phyloP scores from a whole-genome alignment of 2,797 vertebrate species.

The Clarias pachynema region DNA sequence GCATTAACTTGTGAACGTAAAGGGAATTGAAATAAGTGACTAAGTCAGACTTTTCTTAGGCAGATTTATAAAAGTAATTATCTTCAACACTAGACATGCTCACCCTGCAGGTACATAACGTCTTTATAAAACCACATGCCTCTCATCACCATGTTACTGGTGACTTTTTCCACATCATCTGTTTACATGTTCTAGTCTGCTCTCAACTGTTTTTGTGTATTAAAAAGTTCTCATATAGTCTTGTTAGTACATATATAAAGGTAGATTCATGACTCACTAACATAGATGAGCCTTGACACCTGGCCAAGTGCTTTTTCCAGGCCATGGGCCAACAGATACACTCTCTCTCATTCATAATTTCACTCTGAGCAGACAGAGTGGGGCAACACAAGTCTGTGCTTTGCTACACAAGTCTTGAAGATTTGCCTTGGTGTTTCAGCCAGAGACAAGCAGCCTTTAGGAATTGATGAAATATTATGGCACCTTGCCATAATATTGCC shows the following conservation, averaged over 20 bases:
- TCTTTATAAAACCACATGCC: slow-evolving; percentile 25
- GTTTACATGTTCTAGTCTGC: not conserved
- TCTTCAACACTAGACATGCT: not conserved
- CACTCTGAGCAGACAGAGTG: slow-evolving; percentile 38
- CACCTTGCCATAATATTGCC: slow-evolving; percentile 49
- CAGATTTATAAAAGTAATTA: not conserved
- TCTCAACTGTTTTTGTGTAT: slow-evolving; percentile 24
- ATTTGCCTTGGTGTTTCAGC: slow-evolving; percentile 36
- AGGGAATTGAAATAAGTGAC: slow-evolving; percentile 39
- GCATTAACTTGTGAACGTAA: slow-evolving; percentile 15
- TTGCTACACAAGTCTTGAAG: slow-evolving; percentile 43
- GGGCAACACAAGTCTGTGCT: slow-evolving; percentile 39
- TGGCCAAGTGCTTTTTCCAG: slow-evolving; percentile 54
- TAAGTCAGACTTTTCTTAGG: slow-evolving; percentile 42
- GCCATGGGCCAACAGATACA: slow-evolving; percentile 57
- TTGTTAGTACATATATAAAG: slow-evolving; percentile 47
- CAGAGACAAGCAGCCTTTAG: slow-evolving; percentile 29
- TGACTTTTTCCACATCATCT: slow-evolving; percentile 43
- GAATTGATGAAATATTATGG: slow-evolving; percentile 30
- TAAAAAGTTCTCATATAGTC: slow-evolving; percentile 36
- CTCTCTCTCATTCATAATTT: slow-evolving; percentile 65
- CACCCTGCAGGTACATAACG: slow-evolving; percentile 7
- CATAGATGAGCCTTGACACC: slow-evolving; percentile 51
- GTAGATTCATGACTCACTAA: slow-evolving; percentile 43
- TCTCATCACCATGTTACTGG: slow-evolving; percentile 14